A percentile compares a stretch with the other conserved stretches of the same genome.
Evolutionary conservation across 2,113 vertebrate species (phyloP).

Genomic region (Cryptoleucopteryx plumbea): DNA sequence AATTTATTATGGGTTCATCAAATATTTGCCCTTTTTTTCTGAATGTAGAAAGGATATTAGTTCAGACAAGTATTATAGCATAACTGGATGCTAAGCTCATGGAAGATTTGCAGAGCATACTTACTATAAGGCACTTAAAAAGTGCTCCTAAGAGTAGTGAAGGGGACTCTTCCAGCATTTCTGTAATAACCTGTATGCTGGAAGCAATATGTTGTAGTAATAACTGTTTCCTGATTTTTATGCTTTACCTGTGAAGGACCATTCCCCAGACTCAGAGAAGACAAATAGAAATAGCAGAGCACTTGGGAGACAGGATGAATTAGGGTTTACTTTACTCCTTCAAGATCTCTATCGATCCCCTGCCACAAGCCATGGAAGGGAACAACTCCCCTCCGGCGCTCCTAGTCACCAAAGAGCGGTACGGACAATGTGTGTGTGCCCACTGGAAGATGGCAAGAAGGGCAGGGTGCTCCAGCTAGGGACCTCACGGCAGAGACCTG

Average conservation of each 20-base stretch:
- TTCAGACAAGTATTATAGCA: background rate
- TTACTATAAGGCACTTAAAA: background rate
- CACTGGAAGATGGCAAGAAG: no score
- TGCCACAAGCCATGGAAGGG: background rate
- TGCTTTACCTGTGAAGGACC: background rate
- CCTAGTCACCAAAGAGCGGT: background rate
- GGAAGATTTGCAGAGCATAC: background rate
- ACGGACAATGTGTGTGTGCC: rapidly evolving
- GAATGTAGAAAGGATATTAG: slow-evolving; percentile 2
- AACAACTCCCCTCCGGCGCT: rapidly evolving
- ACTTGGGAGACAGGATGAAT: background rate
- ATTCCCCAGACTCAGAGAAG: background rate
- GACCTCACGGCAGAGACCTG: background rate
- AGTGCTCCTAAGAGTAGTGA: background rate
- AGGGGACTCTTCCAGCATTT: background rate
- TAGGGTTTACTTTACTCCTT: background rate
- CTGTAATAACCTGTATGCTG: background rate
- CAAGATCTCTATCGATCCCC: background rate
- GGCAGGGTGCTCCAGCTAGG: background rate
- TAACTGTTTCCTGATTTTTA: background rate
- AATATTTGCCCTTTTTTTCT: slow-evolving; percentile 55
- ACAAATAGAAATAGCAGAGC: background rate
- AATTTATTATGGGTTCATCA: slow-evolving; percentile 39
- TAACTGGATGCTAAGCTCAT: background rate
- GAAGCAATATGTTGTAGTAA: background rate